Evolutionary conservation across 2,888 invertebrate genomes (phyloP), one percentile per base, ranked within the genome.

Genomic region (Gymnosoma rotundatum): DNA sequence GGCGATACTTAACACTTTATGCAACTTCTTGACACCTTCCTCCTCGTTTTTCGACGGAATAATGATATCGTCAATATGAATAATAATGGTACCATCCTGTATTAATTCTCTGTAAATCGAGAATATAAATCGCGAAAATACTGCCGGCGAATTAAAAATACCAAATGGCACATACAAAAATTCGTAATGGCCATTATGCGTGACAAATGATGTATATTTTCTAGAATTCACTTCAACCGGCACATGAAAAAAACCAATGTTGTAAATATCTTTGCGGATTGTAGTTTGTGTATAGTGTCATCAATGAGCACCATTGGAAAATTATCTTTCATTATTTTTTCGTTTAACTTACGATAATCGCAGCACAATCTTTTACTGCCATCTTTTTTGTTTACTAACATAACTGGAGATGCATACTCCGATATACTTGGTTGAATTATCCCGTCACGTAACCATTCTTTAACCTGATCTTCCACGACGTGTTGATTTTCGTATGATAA

Each of bases 291-390:
- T 18, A 50, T 18, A 50, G 18, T 18, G 7, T 50, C 50, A 50
- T 50, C n/a, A 5, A 18, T 50, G 5, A 50, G n/a, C 1, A 18
- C 18, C 50, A 50, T 50, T 4, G 50, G 50, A 50, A 50, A 50
- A 7, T 50, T 50, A 18, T 50, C 50, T n/a, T n/a, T 50, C 50
- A 50, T 50, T 50, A 50, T 50, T 8, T 50, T 50, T 50, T 50
- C 18, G 7, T 38, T 38, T 10, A 38, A 38, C 38, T 38, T 38
- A 38, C 38, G 38, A 38, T 38, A 38, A 38, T 38, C 2, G 14
- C 50, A n/a, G 6, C n/a, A 50, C 18, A 18, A 50, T 18, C 50
- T 8, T 18, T 38, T 38, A 7, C 8, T 38, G n/a, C 18, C n/a
- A 50, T 50, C n/a, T n/a, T 18, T 18, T n/a, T 18, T n/a, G 18